Percentiles rank a stretch among this genome's conserved stretches.
Conservation (phyloP, 2,113 vertebrate species). For the Orthonyx spaldingii region DNA sequence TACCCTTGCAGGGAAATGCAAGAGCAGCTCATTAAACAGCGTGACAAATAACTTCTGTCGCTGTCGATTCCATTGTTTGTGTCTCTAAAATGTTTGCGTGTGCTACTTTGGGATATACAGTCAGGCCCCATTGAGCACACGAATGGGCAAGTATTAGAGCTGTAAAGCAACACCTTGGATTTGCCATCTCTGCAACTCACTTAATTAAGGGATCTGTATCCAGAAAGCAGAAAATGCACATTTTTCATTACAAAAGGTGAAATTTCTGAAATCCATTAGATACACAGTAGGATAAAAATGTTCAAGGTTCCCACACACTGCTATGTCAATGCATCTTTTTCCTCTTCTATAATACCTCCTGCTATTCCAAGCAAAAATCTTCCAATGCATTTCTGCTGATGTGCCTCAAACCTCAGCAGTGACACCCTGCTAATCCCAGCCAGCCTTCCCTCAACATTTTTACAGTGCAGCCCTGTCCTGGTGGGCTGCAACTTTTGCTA, state of each 20-base stretch:
- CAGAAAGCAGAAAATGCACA: slow-evolving; percentile 38
- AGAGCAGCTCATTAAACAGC: slow-evolving; percentile 23
- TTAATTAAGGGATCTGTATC: slow-evolving; percentile 51
- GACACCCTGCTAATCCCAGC: slow-evolving; percentile 16
- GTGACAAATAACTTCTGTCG: slow-evolving; percentile 40
- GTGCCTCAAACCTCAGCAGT: slow-evolving; percentile 11
- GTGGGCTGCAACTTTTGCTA: neutral
- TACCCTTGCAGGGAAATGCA: slow-evolving; percentile 25
- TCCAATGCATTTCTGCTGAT: slow-evolving; percentile 49
- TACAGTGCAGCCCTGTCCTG: neutral
- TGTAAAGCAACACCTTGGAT: slow-evolving; percentile 48
- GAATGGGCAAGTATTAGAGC: slow-evolving; percentile 7
- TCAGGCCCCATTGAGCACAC: slow-evolving; percentile 35
- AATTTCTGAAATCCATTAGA: slow-evolving; percentile 57
- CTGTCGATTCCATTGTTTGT: slow-evolving; percentile 12
- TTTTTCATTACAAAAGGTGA: slow-evolving; percentile 43
- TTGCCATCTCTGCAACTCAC: slow-evolving; percentile 51
- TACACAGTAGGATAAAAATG: slow-evolving; percentile 55
- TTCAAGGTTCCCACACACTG: slow-evolving; percentile 9
- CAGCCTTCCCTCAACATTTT: slow-evolving; percentile 18
- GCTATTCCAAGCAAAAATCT: slow-evolving; percentile 33
- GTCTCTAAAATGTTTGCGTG: slow-evolving; percentile 44
- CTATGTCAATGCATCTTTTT: slow-evolving; percentile 39
- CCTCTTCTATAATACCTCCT: slow-evolving; percentile 18
- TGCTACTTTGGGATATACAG: slow-evolving; percentile 35